phyloP scores from a whole-genome alignment of 2,797 vertebrate genomes.

The Podarcis siculus region DNA sequence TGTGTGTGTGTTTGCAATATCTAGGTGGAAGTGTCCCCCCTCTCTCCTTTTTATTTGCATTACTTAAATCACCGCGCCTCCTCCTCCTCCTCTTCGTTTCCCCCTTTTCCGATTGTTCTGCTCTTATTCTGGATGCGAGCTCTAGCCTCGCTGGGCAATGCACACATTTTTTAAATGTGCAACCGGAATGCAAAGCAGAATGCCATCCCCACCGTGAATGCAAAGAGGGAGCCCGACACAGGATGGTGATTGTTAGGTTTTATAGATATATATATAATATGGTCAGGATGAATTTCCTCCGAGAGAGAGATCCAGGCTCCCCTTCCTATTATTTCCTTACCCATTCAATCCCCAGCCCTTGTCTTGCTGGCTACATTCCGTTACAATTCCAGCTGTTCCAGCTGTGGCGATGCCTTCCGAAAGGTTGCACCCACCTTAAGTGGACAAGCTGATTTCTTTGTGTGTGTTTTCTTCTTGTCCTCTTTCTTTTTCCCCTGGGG shows the following conservation, averaged over 20 bases:
- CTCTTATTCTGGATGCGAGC: background rate
- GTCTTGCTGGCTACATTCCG: conserved; percentile 22
- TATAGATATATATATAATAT: background rate
- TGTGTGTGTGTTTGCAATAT: background rate
- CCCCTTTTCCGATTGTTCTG: no score
- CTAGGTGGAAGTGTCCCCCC: background rate
- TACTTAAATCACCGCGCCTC: background rate
- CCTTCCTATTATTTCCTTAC: background rate
- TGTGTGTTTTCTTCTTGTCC: background rate
- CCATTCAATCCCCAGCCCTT: background rate
- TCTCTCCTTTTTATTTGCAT: background rate
- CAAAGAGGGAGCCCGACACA: background rate
- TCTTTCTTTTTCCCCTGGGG: background rate
- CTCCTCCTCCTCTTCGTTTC: background rate
- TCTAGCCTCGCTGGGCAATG: background rate
- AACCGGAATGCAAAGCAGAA: background rate
- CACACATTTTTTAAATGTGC: background rate
- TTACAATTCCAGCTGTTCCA: conserved; percentile 20
- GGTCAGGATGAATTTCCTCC: background rate
- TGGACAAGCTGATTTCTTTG: conserved; percentile 22
- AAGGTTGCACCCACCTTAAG: background rate
- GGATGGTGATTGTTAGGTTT: background rate
- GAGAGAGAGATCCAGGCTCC: background rate
- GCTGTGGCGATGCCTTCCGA: background rate
- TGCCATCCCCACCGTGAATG: background rate